Conservation (phyloP, 2,888 invertebrate genomes). For the Drosophila paracracens region DNA sequence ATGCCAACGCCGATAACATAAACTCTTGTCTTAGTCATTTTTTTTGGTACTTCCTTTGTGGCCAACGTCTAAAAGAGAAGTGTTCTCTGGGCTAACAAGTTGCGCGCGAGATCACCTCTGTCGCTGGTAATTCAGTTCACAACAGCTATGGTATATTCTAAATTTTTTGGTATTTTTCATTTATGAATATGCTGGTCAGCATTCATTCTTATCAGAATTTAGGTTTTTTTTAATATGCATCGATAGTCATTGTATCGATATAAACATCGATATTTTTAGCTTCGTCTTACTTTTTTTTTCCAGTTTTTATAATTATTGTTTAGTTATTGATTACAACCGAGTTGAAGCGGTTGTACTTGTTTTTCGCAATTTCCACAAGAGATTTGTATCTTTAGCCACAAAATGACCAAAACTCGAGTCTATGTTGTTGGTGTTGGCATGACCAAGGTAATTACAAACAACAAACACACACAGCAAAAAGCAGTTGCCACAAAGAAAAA, state of each 20-base stretch:
- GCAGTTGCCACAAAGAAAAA: slow-evolving; percentile 10
- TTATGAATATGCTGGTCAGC: neutral
- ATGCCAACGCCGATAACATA: slow-evolving; percentile 98
- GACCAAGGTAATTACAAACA: slow-evolving; percentile 90
- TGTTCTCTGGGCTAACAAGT: slow-evolving; percentile 16
- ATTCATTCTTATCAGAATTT: neutral
- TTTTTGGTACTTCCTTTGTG: slow-evolving; percentile 7
- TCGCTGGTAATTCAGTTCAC: slow-evolving; percentile 9
- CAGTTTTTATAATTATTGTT: slow-evolving; percentile 17
- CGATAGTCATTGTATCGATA: slow-evolving; percentile 25
- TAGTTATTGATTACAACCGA: slow-evolving; percentile 43
- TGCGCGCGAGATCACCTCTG: slow-evolving; percentile 15
- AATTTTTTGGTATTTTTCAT: neutral
- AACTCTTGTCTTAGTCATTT: slow-evolving; percentile 86
- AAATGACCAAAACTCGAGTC: slow-evolving; percentile 86
- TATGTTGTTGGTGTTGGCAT: slow-evolving; percentile 98
- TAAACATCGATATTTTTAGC: slow-evolving; percentile 2
- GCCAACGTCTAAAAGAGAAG: slow-evolving; percentile 17
- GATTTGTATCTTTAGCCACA: slow-evolving; percentile 11
- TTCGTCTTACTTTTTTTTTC: slow-evolving; percentile 22
- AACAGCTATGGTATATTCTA: neutral
- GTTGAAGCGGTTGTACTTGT: slow-evolving; percentile 29
- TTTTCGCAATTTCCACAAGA: neutral
- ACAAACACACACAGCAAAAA: neutral
- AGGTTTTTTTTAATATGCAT: neutral